A percentile compares a stretch with the other conserved stretches of the same genome.
These are phyloP conservation scores for Pharmacophagus antenor DNA, from an alignment of 2,888 invertebrate species.

Conservation along the genomic window DNA sequence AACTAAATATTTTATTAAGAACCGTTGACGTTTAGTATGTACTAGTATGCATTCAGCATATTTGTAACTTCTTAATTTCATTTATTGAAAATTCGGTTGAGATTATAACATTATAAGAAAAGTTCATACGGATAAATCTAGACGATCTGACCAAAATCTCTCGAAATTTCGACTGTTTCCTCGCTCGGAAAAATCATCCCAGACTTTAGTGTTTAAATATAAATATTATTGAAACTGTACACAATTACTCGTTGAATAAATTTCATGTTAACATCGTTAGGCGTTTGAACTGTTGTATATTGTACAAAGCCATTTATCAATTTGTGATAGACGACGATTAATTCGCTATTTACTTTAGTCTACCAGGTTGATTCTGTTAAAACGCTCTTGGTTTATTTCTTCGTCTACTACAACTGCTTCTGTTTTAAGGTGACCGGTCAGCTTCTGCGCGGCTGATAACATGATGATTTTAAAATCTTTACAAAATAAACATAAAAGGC, in stretches of 20 bases:
- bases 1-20: no score
- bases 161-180: not conserved
- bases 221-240: slow-evolving; percentile 2
- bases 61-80: no score
- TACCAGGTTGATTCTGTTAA: slow-evolving; percentile 18
- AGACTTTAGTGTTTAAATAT: slow-evolving; percentile 1
- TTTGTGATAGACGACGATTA: slow-evolving; percentile 26
- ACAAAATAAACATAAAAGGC: not conserved
- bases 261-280: slow-evolving; percentile 9
- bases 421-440: slow-evolving; percentile 30
- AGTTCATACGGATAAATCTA: no score
- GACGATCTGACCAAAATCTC: not conserved
- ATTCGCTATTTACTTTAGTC: slow-evolving; percentile 26
- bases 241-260: slow-evolving; percentile 1
- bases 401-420: slow-evolving; percentile 17
- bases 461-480: not conserved
- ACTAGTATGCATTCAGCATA: no score
- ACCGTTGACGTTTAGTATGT: no score
- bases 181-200: not conserved
- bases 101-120: not conserved
- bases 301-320: slow-evolving; percentile 25
- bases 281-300: slow-evolving; percentile 17
- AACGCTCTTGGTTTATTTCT: slow-evolving; percentile 29
- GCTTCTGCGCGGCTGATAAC: slow-evolving; percentile 20
- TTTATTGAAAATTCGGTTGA: not conserved